Evolutionary conservation across 2,888 invertebrate genomes (phyloP).

Genomic region (Pachliopta kotzebuea): DNA sequence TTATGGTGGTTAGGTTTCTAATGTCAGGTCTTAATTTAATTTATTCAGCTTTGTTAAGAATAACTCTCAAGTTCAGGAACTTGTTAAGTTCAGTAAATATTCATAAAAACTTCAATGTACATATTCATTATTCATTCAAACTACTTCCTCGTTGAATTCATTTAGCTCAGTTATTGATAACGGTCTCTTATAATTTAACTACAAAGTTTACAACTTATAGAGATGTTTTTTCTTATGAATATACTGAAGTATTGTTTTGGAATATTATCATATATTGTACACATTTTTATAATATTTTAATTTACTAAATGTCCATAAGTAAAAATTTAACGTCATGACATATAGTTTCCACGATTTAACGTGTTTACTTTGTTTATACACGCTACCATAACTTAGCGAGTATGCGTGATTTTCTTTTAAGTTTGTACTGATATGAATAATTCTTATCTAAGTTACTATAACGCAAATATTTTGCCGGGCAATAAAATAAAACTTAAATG

Average conservation of each 20-base stretch:
- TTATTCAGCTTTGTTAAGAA: constrained; percentile 17
- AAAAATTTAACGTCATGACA: no score
- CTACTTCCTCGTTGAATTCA: neutral
- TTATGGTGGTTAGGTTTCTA: constrained; percentile 24
- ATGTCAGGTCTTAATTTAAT: constrained; percentile 20
- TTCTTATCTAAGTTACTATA: neutral
- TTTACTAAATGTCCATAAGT: no score
- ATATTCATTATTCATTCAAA: constrained; percentile 1
- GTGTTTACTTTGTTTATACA: constrained; percentile 1
- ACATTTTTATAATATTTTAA: no score
- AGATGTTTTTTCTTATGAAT: neutral
- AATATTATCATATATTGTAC: neutral
- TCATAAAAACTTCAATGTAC: neutral
- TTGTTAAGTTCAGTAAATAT: neutral
- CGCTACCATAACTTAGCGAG: neutral
- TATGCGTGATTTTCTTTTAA: neutral
- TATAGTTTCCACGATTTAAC: no score
- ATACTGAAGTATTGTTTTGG: neutral
- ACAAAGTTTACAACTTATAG: neutral
- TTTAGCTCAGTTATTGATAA: neutral
- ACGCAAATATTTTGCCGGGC: constrained; percentile 2
- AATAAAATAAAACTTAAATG: constrained; percentile 13
- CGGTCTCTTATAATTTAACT: neutral
- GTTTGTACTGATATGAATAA: neutral
- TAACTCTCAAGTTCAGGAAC: constrained; percentile 16